phyloP scores from a whole-genome alignment of 2,888 invertebrate species.

The Antheraea assamensis region DNA sequence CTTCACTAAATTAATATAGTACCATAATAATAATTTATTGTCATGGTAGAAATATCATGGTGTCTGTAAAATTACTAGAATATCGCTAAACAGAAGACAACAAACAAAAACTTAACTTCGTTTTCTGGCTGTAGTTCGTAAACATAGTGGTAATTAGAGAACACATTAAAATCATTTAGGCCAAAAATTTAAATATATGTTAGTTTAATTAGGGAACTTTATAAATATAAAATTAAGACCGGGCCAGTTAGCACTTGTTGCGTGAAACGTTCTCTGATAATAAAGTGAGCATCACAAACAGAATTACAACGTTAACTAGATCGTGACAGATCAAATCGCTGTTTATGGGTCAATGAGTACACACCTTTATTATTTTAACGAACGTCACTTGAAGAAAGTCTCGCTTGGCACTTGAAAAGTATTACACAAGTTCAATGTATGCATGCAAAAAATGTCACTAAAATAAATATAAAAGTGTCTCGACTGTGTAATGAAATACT shows the following conservation, averaged over 20 bases:
- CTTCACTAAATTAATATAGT: too few species aligned
- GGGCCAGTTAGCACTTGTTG: slow-evolving; percentile 39
- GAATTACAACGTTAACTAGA: slow-evolving; percentile 66
- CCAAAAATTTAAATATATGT: not conserved
- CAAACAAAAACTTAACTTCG: not conserved
- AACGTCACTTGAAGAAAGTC: slow-evolving; percentile 13
- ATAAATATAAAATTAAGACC: slow-evolving; percentile 5
- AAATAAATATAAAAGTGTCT: slow-evolving; percentile 38
- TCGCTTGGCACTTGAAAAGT: not conserved
- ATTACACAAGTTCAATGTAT: not conserved
- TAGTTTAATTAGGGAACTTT: not conserved
- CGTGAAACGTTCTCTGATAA: slow-evolving; percentile 47
- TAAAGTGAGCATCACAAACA: slow-evolving; percentile 36
- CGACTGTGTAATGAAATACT: slow-evolving; percentile 38
- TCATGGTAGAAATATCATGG: too few species aligned
- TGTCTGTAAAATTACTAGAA: not conserved
- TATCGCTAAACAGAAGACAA: not conserved
- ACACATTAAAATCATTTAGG: not conserved
- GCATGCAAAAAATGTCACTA: slow-evolving; percentile 24
- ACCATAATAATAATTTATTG: too few species aligned
- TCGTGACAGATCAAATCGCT: slow-evolving; percentile 70
- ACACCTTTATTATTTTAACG: slow-evolving; percentile 19
- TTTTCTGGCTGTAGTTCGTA: not conserved
- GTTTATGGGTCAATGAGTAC: slow-evolving; percentile 71
- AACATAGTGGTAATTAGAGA: not conserved